Conservation (phyloP, 1,140 invertebrate species). For the Bactericera cockerelli region DNA sequence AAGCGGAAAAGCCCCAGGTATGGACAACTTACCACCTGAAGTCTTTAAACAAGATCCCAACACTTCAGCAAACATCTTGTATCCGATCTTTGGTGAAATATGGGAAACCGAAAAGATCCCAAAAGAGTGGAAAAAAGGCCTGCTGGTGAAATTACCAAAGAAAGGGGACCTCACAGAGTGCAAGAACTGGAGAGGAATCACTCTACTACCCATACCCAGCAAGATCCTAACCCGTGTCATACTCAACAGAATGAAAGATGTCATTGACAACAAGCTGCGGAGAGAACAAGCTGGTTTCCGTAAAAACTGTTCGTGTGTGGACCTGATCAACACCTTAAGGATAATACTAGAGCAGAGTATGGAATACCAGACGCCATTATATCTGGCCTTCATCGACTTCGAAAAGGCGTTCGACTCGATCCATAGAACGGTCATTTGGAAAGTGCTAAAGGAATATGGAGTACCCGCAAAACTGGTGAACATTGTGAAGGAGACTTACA, state of each 20-base stretch:
- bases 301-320: conserved; percentile 3
- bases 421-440: too few species aligned
- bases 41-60: neutral
- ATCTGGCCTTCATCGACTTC: too few species aligned
- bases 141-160: conserved; percentile 13
- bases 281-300: conserved; percentile 13
- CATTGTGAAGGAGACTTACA: too few species aligned
- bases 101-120: conserved; percentile 8
- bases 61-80: neutral
- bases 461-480: too few species aligned
- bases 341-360: conserved; percentile 10
- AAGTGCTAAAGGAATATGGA: too few species aligned
- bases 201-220: conserved; percentile 10
- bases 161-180: conserved; percentile 13
- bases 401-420: too few species aligned
- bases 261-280: conserved; percentile 8
- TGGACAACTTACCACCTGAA: neutral
- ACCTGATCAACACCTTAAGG: conserved; percentile 12
- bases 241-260: conserved; percentile 12
- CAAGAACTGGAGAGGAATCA: conserved; percentile 15
- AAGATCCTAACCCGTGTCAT: conserved; percentile 12
- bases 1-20: neutral
- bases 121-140: conserved; percentile 12
- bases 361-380: too few species aligned
- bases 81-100: neutral